Percentiles rank a stretch among this genome's conserved stretches.
Evolutionary conservation across 1,140 invertebrate genomes (phyloP).

Genomic region (Asobara japonica): DNA sequence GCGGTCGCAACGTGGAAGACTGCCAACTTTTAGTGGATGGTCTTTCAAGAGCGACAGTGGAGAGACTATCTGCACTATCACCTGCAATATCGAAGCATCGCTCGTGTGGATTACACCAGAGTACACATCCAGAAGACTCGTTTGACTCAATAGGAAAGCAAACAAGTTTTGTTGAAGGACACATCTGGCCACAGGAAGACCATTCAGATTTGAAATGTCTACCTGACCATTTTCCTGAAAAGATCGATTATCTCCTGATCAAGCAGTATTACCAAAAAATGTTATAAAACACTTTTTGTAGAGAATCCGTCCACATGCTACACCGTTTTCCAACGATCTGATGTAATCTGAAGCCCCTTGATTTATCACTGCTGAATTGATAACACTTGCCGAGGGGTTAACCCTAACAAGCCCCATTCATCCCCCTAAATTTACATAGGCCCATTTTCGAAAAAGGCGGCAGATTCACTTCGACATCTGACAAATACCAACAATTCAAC

Average conservation of each 20-base stretch:
- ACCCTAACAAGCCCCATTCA: constrained; percentile 21
- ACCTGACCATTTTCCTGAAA: too few species aligned
- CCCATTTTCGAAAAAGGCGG: constrained; percentile 37
- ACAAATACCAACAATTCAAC: constrained; percentile 51
- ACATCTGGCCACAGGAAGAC: too few species aligned
- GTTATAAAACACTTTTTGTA: too few species aligned
- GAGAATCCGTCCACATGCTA: too few species aligned
- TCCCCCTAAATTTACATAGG: constrained; percentile 18
- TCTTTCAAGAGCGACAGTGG: constrained; percentile 50
- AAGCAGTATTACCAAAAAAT: too few species aligned
- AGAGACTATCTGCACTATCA: neutral
- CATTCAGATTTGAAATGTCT: too few species aligned
- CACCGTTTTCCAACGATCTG: too few species aligned
- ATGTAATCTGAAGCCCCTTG: too few species aligned
- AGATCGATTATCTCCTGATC: too few species aligned
- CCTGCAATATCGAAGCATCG: neutral
- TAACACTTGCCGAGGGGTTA: neutral
- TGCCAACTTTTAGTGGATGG: constrained; percentile 58
- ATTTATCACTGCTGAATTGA: neutral
- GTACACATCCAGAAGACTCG: neutral
- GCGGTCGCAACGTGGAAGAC: constrained; percentile 63
- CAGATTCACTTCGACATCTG: constrained; percentile 38
- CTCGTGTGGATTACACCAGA: neutral
- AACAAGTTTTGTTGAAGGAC: too few species aligned
- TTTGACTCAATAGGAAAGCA: too few species aligned